Conservation (phyloP, 2,797 vertebrate species). For the Hephaestus fuliginosus region DNA sequence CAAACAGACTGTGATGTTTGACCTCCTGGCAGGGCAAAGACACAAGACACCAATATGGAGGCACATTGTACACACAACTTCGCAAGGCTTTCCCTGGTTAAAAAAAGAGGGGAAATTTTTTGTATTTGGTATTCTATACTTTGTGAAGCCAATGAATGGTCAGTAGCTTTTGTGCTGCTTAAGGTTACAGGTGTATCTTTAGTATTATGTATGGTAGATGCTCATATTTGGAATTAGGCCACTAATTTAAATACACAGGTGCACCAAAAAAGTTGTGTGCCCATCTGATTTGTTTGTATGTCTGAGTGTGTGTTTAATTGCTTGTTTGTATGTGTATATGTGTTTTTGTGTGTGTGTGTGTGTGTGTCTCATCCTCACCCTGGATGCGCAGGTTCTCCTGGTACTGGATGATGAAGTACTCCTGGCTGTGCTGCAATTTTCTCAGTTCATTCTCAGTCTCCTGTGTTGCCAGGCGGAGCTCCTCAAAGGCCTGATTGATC, state of each 20-base stretch:
- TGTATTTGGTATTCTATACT: neutral
- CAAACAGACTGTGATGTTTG: neutral
- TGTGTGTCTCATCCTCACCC: slow-evolving; percentile 78
- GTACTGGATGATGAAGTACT: slow-evolving; percentile 98
- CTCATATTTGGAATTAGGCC: neutral
- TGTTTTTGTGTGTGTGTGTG: neutral
- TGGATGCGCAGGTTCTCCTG: slow-evolving; percentile 95
- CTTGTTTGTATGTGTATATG: neutral
- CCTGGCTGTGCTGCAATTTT: slow-evolving; percentile 96
- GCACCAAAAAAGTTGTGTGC: neutral
- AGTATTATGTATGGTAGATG: neutral
- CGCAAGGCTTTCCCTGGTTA: neutral
- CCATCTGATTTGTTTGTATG: no score
- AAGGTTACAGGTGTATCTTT: neutral
- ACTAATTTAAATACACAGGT: neutral
- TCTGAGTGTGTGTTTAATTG: neutral
- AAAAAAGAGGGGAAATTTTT: neutral
- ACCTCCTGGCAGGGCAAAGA: neutral
- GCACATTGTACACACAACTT: neutral
- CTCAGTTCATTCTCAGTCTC: slow-evolving; percentile 94
- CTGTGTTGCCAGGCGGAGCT: slow-evolving; percentile 89
- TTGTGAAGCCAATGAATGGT: neutral
- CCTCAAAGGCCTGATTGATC: slow-evolving; percentile 93
- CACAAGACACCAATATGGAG: neutral
- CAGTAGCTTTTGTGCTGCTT: neutral